These are phyloP conservation scores for Exaiptasia diaphana DNA, from an alignment of 64 coral and sea anemone genomes.

Conservation along the genomic window DNA sequence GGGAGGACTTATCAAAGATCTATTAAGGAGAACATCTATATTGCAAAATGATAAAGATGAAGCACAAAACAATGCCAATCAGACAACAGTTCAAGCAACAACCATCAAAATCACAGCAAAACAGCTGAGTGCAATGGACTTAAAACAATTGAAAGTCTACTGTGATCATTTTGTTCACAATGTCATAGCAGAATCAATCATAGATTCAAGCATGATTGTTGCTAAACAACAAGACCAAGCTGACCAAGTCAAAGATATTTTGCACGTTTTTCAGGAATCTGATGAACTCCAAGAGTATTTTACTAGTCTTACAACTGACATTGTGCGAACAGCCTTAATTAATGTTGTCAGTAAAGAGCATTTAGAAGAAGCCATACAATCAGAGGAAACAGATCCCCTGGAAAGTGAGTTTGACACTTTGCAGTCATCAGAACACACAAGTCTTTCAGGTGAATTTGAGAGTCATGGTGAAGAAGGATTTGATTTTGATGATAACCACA, in stretches of 20 bases:
- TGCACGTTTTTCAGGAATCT: constrained; percentile 59
- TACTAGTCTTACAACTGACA: constrained; percentile 68
- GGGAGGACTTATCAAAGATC: constrained; percentile 51
- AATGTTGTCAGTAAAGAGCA: constrained; percentile 37
- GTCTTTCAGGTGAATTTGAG: neutral
- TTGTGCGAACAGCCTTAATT: constrained; percentile 66
- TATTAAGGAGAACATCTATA: constrained; percentile 6
- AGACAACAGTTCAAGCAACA: neutral
- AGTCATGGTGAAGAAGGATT: neutral
- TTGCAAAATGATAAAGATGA: neutral
- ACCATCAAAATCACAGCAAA: neutral
- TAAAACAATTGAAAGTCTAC: constrained; percentile 40
- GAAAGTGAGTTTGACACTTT: neutral
- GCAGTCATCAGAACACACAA: neutral
- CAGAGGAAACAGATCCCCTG: neutral
- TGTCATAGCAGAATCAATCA: constrained; percentile 58
- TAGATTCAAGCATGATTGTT: constrained; percentile 24
- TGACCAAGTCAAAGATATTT: neutral
- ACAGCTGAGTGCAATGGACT: constrained; percentile 20
- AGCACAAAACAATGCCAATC: neutral
- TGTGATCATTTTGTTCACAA: constrained; percentile 64
- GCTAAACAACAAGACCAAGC: neutral
- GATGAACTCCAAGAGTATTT: constrained; percentile 70
- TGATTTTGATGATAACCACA: neutral
- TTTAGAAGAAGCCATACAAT: neutral